These are phyloP conservation scores for Alsophila aescularia DNA, from an alignment of 2,888 invertebrate species.

Conservation along the genomic window DNA sequence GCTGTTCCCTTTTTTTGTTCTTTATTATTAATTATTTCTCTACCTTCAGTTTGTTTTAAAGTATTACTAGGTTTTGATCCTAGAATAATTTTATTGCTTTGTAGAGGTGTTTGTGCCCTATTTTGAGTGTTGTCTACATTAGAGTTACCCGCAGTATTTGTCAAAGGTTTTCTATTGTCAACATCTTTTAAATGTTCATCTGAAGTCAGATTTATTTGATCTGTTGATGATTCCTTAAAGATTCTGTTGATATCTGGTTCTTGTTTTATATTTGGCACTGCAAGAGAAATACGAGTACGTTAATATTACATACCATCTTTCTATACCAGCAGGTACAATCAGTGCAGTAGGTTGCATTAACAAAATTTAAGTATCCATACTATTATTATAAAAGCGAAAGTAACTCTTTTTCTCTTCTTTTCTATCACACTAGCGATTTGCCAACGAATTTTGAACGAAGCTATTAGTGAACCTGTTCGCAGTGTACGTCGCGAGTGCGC, in stretches of 20 bases:
- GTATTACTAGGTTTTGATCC: constrained; percentile 51
- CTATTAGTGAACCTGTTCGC: too few species aligned
- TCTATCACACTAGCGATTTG: too few species aligned
- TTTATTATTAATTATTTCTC: not conserved
- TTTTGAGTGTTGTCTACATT: not conserved
- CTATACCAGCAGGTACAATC: too few species aligned
- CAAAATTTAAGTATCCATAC: too few species aligned
- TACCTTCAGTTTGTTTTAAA: not conserved
- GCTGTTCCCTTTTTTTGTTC: not conserved
- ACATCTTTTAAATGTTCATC: not conserved
- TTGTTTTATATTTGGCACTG: constrained; percentile 19
- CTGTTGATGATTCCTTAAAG: not conserved
- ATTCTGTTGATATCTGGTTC: constrained; percentile 8
- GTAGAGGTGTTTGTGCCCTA: constrained; percentile 9
- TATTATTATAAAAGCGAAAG: too few species aligned
- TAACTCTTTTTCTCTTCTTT: too few species aligned
- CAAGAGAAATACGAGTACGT: not conserved
- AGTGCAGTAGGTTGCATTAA: too few species aligned
- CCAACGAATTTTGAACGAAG: too few species aligned
- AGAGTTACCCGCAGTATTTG: not conserved
- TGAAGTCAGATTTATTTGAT: constrained; percentile 2
- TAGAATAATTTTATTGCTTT: constrained; percentile 56
- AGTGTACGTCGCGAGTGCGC: too few species aligned
- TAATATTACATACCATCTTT: not conserved
- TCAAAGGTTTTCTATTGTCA: not conserved